Base-by-base conservation (phyloP, 2,797 vertebrate species). In the Brachyalestes nurse region DNA sequence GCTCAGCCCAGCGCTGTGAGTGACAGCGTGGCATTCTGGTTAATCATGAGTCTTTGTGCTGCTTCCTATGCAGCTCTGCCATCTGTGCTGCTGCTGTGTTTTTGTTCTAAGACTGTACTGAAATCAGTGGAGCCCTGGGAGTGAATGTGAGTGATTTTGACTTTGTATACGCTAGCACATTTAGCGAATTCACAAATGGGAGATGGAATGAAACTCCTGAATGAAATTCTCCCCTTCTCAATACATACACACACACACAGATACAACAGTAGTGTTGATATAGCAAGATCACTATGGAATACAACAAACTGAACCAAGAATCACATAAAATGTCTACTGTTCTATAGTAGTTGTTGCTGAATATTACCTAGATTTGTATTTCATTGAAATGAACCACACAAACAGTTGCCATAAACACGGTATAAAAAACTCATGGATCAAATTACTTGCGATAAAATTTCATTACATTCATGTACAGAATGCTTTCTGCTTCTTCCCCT, bases 41-140 rank as follows among this genome's bases (percentile, higher is more conserved):
- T 88, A 93, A 94, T 94, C 93, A 93, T 87, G 92, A 90, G 71
- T 90, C 91, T 92, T 94, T 94, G 92, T 93, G 89, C 84, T 72
- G 84, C 90, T 92, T 92, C 92, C 88, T 90, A 87, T 77, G 88
- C 70, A 86, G 38, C 79, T 73, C 80, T 81, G 73, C 78, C 91
- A 92, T 92, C 93, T 93, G 91, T 85, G 79, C 84, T 79, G 61
- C 84, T 86, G 88, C 72, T 81, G 76, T 67, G 66, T 75, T 69
- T 78, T 77, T 79, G 75, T 78, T 49, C 57, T 49, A 57, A 38
- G 76, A 61, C 75, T 69, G 78, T 78, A 81, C 76, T 71, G 25
- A 77, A 84, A 64, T 76, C 80, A 73, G 77, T 55, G 76, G 51
- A 51, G 67, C 47, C 76, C 72, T 19, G 23, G 34, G 74, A 47